These are phyloP conservation scores for Caenorhabditis auriculariae DNA, from an alignment of 2,888 invertebrate species.

Conservation along the genomic window DNA sequence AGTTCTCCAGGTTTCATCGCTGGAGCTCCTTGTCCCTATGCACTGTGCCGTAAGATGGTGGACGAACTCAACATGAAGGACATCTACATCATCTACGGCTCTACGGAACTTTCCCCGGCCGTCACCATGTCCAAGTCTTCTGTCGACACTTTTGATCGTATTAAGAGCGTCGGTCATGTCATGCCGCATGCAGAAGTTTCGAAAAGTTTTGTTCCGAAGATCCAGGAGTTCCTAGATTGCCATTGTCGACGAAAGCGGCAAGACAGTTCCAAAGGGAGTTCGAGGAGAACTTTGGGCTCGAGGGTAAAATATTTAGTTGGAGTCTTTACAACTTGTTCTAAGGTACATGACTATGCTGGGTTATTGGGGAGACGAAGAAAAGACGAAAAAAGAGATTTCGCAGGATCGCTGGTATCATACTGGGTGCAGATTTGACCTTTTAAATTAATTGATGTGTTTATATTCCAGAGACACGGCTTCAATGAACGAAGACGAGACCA, in stretches of 20 bases:
- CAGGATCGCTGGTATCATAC: constrained; percentile 79
- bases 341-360: constrained; percentile 75
- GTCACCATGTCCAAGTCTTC: constrained; percentile 66
- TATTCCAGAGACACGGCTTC: constrained; percentile 65
- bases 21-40: constrained; percentile 74
- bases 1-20: constrained; percentile 72
- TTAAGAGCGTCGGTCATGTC: constrained; percentile 68
- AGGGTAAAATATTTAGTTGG: too few species aligned
- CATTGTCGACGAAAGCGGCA: constrained; percentile 24
- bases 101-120: constrained; percentile 71
- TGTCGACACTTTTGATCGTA: constrained; percentile 66
- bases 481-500: constrained; percentile 68
- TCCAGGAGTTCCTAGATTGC: too few species aligned
- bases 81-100: constrained; percentile 67
- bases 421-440: too few species aligned
- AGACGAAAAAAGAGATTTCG: constrained; percentile 74
- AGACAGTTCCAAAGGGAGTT: constrained; percentile 35
- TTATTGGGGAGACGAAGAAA: constrained; percentile 80
- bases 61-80: constrained; percentile 63
- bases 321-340: too few species aligned
- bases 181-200: constrained; percentile 69
- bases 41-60: constrained; percentile 66
- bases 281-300: constrained; percentile 56
- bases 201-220: too few species aligned
- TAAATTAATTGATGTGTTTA: neutral